Evolutionary conservation across 2,888 invertebrate genomes (phyloP), one percentile per base, ranked within the genome.

Genomic region (Diplazon laetatorius): DNA sequence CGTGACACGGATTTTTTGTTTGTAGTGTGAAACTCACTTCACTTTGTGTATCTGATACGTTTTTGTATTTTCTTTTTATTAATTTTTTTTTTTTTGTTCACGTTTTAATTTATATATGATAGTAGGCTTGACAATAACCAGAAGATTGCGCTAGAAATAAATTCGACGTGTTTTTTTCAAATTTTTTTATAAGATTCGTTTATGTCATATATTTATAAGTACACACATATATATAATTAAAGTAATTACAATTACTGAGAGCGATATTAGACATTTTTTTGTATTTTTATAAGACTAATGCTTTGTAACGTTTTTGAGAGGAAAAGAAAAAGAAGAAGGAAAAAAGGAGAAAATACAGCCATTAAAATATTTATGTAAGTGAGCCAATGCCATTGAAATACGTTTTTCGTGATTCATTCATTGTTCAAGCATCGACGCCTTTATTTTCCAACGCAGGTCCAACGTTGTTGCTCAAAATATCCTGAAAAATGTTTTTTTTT

Each of bases 211-310:
- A 68, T 44, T 44, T 55, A 75, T 57, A n/a, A n/a, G n/a, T n/a
- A n/a, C n/a, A 52, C 39, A 62, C 69, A 60, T 30, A 46, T 22
- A 60, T 52, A 35, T 20, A 57, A 63, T 12, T 20, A 16, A 42
- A 25, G n/a, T 2, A 20, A 52, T 3, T 44, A 35, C 10, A 74
- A 70, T 50, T 46, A 59, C 57, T 16, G 12, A 44, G 46, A 30
- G 65, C 44, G 42, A 71, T 71, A 66, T 59, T 76, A 71, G 59
- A 66, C 52, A 50, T 72, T 76, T n/a, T n/a, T n/a, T 76, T 71
- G 60, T 76, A 66, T 72, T 76, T 71, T 68, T 25, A 75, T 62
- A 72, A 44, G 44, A 73, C 72, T 66, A 57, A 66, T 66, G 46
- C 48, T 66, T 65, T 75, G 25, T 70, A 48, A 73, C 48, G 68